These are phyloP conservation scores for Ophiodon elongatus DNA, from an alignment of 2,113 vertebrate species.

Conservation along the genomic window DNA sequence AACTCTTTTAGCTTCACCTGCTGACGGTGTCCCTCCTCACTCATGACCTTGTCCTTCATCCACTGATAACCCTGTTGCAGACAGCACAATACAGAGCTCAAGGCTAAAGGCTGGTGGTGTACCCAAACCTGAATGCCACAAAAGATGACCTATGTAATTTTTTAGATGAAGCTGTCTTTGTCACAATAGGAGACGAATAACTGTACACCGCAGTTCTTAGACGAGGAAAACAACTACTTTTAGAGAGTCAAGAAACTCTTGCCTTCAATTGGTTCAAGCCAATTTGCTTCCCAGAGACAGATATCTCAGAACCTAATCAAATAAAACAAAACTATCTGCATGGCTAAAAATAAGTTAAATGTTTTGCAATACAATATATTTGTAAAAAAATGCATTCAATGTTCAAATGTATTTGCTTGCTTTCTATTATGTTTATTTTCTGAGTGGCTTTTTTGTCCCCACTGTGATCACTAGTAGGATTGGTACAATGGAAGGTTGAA, in stretches of 20 bases:
- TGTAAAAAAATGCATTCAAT: neutral
- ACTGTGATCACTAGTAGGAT: neutral
- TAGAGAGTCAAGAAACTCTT: neutral
- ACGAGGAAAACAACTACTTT: neutral
- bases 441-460: neutral
- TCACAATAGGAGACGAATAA: neutral
- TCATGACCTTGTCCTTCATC: conserved; percentile 96
- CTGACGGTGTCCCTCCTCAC: conserved; percentile 95
- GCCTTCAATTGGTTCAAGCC: neutral
- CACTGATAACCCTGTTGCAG: conserved; percentile 91
- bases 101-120: neutral
- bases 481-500: neutral
- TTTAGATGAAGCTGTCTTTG: neutral
- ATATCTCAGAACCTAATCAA: neutral
- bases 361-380: neutral
- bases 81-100: conserved; percentile 16
- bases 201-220: neutral
- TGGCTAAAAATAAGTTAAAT: neutral
- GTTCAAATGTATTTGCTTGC: neutral
- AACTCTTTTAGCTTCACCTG: conserved; percentile 95
- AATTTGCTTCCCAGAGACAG: neutral
- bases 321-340: neutral
- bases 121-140: neutral
- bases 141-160: neutral
- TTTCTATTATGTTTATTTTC: neutral